Evolutionary conservation across 2,888 invertebrate genomes (phyloP), one percentile per base, ranked within the genome.

Genomic region (Gnatocerus cornutus): DNA sequence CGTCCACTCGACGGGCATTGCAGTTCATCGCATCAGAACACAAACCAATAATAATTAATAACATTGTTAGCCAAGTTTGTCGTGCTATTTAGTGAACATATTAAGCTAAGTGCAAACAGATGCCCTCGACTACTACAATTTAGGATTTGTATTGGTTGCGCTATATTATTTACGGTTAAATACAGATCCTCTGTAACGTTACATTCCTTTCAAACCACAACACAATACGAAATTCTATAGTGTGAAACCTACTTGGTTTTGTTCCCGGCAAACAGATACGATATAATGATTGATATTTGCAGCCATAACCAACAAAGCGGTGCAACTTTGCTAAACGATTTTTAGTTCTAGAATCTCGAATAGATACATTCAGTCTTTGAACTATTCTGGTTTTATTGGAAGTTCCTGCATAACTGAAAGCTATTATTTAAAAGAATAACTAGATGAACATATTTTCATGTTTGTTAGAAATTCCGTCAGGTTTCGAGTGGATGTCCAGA

Each of bases 81-180:
- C 33, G n/a, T 63, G 39, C 33, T 52, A 50, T 62, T 62, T 37
- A 62, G 48, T 33, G 29, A 62, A 50, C 50, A 62, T 39, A 52
- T 52, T 63, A 63, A 63, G 46, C 63, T 63, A 41, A 63, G 37
- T 52, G 41, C 53, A 63, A 63, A 63, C 63, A 63, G 52, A 63
- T 63, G 52, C 37, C 63, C 63, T 62, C 53, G 21, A 63, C 39
- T 43, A 43, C 52, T 29, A 33, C 33, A 50, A 41, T 63, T 63
- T 63, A 13, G 63, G 53, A 53, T 53, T 63, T 67, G 56, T 63
- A 63, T 63, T 53, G 53, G 53, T 53, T 52, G 27, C 27, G 12
- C 53, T 63, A 41, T 41, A 63, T 63, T 63, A 62, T 62, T 63
- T 63, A 63, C 63, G 29, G 62, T 46, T 63, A 63, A 63, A 63